Conservation (phyloP, 2,888 invertebrate genomes). For the Dryobota labecula region DNA sequence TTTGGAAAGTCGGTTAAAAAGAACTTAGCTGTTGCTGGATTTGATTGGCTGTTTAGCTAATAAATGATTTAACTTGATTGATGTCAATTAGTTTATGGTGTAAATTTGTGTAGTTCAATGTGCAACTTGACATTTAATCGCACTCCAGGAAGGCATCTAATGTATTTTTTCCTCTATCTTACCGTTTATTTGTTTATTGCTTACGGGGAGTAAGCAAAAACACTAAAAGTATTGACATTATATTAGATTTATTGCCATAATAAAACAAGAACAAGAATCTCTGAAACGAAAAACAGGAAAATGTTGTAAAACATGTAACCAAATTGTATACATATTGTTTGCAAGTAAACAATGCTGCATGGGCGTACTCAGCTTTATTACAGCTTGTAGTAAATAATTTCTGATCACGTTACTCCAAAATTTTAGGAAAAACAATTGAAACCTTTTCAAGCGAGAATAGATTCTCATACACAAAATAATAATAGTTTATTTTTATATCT, state of each 20-base stretch:
- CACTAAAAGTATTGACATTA: not conserved
- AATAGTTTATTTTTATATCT: not conserved
- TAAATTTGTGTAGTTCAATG: not conserved
- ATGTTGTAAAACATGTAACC: not conserved
- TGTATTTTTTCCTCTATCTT: not conserved
- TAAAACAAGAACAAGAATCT: not conserved
- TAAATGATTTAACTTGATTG: not conserved
- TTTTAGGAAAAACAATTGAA: not conserved
- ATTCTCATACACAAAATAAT: not conserved
- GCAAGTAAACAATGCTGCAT: no score
- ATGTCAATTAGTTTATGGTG: not conserved
- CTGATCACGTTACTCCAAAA: not conserved
- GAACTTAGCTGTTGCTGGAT: not conserved
- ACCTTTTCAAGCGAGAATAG: not conserved
- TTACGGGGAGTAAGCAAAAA: not conserved
- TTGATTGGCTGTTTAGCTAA: not conserved
- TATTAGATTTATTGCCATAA: not conserved
- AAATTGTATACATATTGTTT: not conserved
- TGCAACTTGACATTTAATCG: not conserved
- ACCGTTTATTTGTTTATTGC: not conserved
- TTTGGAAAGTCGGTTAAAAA: no score
- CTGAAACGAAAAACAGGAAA: constrained; percentile 12
- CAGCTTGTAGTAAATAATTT: not conserved
- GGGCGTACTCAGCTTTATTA: not conserved
- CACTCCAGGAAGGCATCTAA: not conserved